Evolutionary conservation across 2,113 vertebrate species (phyloP).

Genomic region (Solenodon paradoxus): DNA sequence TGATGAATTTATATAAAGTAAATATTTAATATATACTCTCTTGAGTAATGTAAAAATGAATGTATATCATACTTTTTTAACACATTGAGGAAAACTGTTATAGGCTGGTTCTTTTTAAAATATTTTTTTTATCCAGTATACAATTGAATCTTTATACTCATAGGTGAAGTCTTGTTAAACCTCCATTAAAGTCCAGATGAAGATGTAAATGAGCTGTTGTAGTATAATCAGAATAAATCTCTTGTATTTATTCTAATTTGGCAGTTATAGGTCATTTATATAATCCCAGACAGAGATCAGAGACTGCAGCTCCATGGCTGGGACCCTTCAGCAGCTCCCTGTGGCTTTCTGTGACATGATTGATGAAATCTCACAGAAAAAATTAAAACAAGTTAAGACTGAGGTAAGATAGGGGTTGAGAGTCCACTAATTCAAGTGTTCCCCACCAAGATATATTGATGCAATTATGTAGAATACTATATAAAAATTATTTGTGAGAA

Average conservation of each 20-base stretch:
- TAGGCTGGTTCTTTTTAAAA: neutral
- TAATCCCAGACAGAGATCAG: neutral
- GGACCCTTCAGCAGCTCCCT: neutral
- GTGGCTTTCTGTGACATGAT: neutral
- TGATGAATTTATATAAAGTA: conserved; percentile 28
- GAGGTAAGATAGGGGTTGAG: neutral
- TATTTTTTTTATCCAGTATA: neutral
- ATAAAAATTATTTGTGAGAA: neutral
- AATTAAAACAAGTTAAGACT: conserved; percentile 25
- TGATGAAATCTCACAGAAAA: conserved; percentile 46
- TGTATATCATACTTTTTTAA: neutral
- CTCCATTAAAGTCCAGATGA: neutral
- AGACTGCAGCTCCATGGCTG: neutral
- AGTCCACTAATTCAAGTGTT: neutral
- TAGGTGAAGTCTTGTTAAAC: conserved; percentile 33
- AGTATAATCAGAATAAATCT: neutral
- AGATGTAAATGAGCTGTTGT: neutral
- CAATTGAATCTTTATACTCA: conserved; percentile 8
- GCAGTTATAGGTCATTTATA: neutral
- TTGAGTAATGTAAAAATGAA: neutral
- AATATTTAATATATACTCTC: neutral
- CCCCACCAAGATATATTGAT: neutral
- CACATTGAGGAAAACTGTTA: conserved; percentile 22
- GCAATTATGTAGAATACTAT: neutral
- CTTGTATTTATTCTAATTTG: neutral